Conservation (phyloP, 2,113 vertebrate species). For the Microcebus ravelobensis region DNA sequence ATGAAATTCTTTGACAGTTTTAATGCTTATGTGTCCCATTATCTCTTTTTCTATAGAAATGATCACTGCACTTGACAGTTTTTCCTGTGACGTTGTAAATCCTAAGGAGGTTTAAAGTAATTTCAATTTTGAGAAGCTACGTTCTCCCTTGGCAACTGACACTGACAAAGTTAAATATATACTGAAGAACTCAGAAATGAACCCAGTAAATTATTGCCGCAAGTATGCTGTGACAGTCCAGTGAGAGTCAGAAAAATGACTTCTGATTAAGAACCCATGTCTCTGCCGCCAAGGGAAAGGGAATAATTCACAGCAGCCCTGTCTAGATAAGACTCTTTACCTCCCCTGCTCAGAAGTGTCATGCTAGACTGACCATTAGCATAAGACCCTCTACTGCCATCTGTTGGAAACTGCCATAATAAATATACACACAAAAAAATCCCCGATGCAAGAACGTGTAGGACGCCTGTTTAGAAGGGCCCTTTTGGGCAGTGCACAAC, state of each 20-base stretch:
- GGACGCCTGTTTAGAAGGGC: neutral
- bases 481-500: neutral
- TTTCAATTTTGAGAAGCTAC: slow-evolving; percentile 7
- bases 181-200: neutral
- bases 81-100: neutral
- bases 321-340: neutral
- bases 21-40: neutral
- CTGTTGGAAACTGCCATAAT: neutral
- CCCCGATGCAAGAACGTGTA: accelerated
- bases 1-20: neutral
- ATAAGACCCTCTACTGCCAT: slow-evolving; percentile 31
- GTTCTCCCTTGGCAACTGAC: neutral
- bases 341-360: neutral
- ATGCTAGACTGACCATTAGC: accelerated
- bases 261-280: neutral
- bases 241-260: neutral
- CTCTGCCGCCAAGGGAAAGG: neutral
- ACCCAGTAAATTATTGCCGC: neutral
- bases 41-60: neutral
- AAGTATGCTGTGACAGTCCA: neutral
- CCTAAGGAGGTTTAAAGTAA: neutral
- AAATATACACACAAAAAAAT: neutral
- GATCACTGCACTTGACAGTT: neutral
- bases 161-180: neutral
- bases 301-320: neutral